phyloP scores from a whole-genome alignment of 2,888 invertebrate species.

The Aradus depressus region DNA sequence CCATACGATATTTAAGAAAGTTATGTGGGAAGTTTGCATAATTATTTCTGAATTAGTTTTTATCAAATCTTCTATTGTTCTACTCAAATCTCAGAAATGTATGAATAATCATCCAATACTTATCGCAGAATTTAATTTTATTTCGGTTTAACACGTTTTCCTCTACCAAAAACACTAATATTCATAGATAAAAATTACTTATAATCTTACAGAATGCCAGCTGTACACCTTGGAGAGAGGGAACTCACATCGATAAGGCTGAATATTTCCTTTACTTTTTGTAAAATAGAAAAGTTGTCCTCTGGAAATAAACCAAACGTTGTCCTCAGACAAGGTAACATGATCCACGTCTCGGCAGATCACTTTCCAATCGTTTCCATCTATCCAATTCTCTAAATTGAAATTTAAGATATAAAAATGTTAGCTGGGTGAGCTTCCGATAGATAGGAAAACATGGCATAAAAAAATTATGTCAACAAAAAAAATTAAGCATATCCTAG shows the following conservation, averaged over 20 bases:
- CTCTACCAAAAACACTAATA: background rate
- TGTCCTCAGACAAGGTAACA: conserved; percentile 36
- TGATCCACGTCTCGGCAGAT: conserved; percentile 37
- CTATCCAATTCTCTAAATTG: conserved; percentile 20
- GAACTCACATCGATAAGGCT: background rate
- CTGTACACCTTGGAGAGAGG: conserved; percentile 3
- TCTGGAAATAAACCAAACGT: conserved; percentile 38
- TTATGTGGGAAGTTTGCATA: too few species aligned
- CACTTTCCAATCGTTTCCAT: conserved; percentile 37
- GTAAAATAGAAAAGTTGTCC: conserved; percentile 29
- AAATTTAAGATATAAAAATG: too few species aligned
- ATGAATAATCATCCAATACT: too few species aligned
- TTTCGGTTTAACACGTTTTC: background rate
- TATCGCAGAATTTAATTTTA: too few species aligned
- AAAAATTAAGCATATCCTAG: too few species aligned
- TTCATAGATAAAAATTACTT: background rate
- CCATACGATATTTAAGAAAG: too few species aligned
- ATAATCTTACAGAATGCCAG: conserved; percentile 1
- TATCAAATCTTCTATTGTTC: too few species aligned
- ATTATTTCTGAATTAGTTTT: too few species aligned
- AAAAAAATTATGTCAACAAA: too few species aligned
- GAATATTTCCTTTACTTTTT: background rate
- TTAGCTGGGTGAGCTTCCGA: too few species aligned
- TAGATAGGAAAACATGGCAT: too few species aligned
- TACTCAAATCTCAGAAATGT: too few species aligned